Evolutionary conservation across 1,140 invertebrate genomes (phyloP), one percentile per base, ranked within the genome.

Genomic region (Bombus balteatus): DNA sequence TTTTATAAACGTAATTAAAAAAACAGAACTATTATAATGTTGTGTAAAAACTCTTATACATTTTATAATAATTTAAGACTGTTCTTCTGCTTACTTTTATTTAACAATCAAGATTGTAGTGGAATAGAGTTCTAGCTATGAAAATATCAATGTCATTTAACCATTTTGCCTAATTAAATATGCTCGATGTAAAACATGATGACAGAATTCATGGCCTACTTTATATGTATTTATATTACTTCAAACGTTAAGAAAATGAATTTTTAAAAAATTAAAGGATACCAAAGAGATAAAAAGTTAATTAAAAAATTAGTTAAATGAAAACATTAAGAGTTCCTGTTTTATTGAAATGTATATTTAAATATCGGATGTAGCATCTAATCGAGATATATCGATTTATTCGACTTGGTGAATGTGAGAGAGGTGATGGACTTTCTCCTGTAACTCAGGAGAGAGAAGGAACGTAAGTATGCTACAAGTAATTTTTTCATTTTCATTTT

Each of bases 391-490:
- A 68, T 78, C 43, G 81, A 83, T 0, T 8, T 15, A 22, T 25
- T 13, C 47, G 39, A 62, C 28, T 75, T 80, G 39, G 34, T n/a
- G 75, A 83, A 22, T 53, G 6, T 53, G 6, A 53, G 0, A 22
- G 18, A 53, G 18, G 47, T 53, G 47, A 53, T 53, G 18, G 1
- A 22, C 18, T 53, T 22, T 53, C 47, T 8, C 18, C 47, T 22
- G 18, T 53, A 53, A 53, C 47, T 82, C 81, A 88, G 28, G 68
- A 76, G 80, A 86, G 88, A 89, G 88, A 90, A 89, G 34, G 88
- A 87, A 90, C 66, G 92, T 93, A 75, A 92, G 92, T 93, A 70
- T 12, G 5, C 9, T 62, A n/a, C 2, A 9, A 0, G 1, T 80
- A n/a, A 76, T 80, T 87, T 59, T 65, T 0, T 28, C 10, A 9